A percentile compares a stretch with the other conserved stretches of the same genome.
Conservation (phyloP, 2,113 vertebrate genomes). For the Trichechus manatus region DNA sequence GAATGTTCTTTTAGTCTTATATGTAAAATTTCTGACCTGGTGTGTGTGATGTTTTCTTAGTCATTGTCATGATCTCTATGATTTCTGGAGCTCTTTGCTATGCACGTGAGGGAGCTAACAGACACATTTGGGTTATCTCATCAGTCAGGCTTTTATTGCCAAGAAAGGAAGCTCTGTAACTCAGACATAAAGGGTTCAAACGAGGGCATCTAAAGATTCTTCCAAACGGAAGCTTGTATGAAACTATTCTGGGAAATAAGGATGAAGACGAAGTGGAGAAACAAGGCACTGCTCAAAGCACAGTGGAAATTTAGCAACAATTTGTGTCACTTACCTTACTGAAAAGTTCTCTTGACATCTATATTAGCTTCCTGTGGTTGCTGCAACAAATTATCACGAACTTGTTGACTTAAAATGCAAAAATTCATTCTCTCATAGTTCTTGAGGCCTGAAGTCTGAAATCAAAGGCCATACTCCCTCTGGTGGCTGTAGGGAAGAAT, state of each 20-base stretch:
- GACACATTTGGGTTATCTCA: neutral
- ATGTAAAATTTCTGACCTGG: neutral
- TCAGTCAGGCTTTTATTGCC: slow-evolving; percentile 11
- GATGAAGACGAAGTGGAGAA: neutral
- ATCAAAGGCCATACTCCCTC: neutral
- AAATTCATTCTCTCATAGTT: neutral
- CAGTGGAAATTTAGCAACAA: neutral
- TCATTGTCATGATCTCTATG: neutral
- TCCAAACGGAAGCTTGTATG: neutral
- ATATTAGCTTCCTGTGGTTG: slow-evolving; percentile 10
- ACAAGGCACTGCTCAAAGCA: neutral
- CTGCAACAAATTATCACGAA: neutral
- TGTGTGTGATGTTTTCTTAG: neutral
- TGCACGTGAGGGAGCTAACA: neutral
- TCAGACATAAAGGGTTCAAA: neutral
- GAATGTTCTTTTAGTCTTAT: neutral
- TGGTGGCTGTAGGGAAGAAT: neutral
- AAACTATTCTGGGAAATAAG: neutral
- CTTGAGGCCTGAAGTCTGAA: neutral
- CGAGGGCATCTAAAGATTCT: neutral
- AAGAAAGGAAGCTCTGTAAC: slow-evolving; percentile 5
- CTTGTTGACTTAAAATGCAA: neutral
- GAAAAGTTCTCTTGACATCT: neutral
- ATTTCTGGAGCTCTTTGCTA: slow-evolving; percentile 1
- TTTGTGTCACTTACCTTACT: neutral